Conservation (phyloP, 2,888 invertebrate genomes). For the Clitarchus hookeri region DNA sequence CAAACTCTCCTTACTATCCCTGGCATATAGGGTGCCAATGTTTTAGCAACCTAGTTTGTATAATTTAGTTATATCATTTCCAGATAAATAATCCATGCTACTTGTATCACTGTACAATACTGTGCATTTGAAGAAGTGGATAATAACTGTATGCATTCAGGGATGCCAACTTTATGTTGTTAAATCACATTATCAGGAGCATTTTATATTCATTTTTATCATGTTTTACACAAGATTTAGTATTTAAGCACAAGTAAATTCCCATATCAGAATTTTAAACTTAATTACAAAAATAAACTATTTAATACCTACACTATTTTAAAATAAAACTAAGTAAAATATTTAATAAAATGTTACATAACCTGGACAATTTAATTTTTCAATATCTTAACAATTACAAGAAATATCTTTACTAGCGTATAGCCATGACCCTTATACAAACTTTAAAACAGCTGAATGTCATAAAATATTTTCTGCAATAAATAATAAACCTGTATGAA, state of each 20-base stretch:
- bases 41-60: no score
- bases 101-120: no score
- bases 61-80: no score
- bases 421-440: not conserved
- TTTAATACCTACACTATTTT: no score
- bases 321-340: no score
- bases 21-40: no score
- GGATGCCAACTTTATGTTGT: not conserved
- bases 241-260: not conserved
- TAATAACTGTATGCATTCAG: not conserved
- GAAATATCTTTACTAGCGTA: not conserved
- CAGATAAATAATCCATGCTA: no score
- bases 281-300: not conserved
- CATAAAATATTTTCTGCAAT: not conserved
- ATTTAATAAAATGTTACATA: no score
- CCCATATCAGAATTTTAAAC: not conserved
- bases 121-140: no score
- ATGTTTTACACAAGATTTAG: no score
- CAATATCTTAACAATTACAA: not conserved
- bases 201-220: not conserved
- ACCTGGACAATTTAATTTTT: no score
- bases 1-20: no score
- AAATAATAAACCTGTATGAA: not conserved
- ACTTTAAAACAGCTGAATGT: not conserved
- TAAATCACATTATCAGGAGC: not conserved